Conservation (phyloP, 2,888 invertebrate species). For the Anagyrus pseudococci region DNA sequence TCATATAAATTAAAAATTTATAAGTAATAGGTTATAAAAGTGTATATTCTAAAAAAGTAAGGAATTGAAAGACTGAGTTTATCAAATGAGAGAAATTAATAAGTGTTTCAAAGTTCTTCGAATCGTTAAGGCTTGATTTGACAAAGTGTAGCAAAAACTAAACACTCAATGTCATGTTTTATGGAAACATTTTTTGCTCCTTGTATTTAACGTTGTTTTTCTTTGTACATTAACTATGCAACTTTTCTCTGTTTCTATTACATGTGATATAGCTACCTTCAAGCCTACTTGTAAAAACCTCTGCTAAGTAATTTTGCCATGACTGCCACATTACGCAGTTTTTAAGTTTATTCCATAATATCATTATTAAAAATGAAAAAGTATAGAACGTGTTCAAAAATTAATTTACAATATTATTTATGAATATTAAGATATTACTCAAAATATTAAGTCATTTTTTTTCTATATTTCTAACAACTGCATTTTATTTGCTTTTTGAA, state of each 20-base stretch:
- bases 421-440: too few relatives aligned
- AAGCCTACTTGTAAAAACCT: slow-evolving; percentile 15
- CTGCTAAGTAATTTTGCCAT: slow-evolving; percentile 16
- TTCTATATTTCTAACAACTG: too few relatives aligned
- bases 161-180: slow-evolving; percentile 17
- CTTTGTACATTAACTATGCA: slow-evolving; percentile 20
- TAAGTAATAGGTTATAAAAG: slow-evolving; percentile 10
- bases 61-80: slow-evolving; percentile 38
- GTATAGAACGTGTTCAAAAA: too few relatives aligned
- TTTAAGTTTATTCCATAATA: too few relatives aligned
- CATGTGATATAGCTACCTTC: slow-evolving; percentile 33
- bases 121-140: slow-evolving; percentile 6
- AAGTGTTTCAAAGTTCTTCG: slow-evolving; percentile 6
- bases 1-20: slow-evolving; percentile 4
- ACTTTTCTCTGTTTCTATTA: slow-evolving; percentile 22
- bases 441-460: too few relatives aligned
- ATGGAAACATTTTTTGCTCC: slow-evolving; percentile 20
- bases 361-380: too few relatives aligned
- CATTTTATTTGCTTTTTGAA: too few relatives aligned
- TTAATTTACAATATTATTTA: too few relatives aligned
- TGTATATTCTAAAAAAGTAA: slow-evolving; percentile 28
- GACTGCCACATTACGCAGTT: neutral
- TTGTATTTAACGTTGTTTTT: slow-evolving; percentile 20
- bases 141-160: slow-evolving; percentile 25
- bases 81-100: slow-evolving; percentile 22